Evolutionary conservation across 1,140 invertebrate genomes (phyloP).

Genomic region (Eufriesea mexicana): DNA sequence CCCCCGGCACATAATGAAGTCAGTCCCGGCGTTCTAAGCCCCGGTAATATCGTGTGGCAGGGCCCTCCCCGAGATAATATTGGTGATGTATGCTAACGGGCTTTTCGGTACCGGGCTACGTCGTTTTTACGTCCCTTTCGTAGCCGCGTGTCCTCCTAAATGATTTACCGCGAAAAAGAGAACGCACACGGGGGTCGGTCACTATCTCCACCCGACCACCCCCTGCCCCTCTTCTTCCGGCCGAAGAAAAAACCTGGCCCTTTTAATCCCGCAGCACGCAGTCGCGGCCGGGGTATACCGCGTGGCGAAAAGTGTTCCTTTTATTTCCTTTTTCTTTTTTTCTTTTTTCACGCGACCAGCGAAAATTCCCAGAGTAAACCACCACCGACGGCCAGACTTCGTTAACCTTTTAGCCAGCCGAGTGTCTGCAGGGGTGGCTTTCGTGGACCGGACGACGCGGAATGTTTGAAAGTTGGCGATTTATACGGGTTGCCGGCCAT

Average conservation of each 20-base stretch:
- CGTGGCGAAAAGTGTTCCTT: slow-evolving; percentile 58
- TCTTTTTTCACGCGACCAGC: slow-evolving; percentile 48
- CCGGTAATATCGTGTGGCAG: slow-evolving; percentile 77
- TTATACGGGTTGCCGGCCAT: slow-evolving; percentile 13
- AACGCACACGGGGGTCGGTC: slow-evolving; percentile 27
- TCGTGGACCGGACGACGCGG: background rate
- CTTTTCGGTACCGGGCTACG: slow-evolving; percentile 69
- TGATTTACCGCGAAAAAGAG: slow-evolving; percentile 74
- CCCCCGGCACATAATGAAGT: slow-evolving; percentile 78
- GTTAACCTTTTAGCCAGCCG: slow-evolving; percentile 30
- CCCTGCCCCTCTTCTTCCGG: background rate
- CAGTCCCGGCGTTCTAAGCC: slow-evolving; percentile 78
- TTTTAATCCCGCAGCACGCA: slow-evolving; percentile 66
- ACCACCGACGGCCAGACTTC: slow-evolving; percentile 1
- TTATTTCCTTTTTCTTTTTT: background rate
- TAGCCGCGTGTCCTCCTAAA: slow-evolving; percentile 70
- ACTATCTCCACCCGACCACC: slow-evolving; percentile 28
- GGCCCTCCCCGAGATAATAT: slow-evolving; percentile 78
- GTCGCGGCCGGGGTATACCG: slow-evolving; percentile 41
- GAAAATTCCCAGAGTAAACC: slow-evolving; percentile 53
- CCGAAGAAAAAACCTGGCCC: slow-evolving; percentile 61
- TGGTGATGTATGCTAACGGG: slow-evolving; percentile 80
- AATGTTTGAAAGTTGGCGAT: slow-evolving; percentile 48
- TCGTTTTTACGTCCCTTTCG: slow-evolving; percentile 68
- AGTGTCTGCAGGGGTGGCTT: slow-evolving; percentile 11